Evolutionary conservation across 23 tunicate genomes (phyloP).

Genomic region (Clavelina lepadiformis): DNA sequence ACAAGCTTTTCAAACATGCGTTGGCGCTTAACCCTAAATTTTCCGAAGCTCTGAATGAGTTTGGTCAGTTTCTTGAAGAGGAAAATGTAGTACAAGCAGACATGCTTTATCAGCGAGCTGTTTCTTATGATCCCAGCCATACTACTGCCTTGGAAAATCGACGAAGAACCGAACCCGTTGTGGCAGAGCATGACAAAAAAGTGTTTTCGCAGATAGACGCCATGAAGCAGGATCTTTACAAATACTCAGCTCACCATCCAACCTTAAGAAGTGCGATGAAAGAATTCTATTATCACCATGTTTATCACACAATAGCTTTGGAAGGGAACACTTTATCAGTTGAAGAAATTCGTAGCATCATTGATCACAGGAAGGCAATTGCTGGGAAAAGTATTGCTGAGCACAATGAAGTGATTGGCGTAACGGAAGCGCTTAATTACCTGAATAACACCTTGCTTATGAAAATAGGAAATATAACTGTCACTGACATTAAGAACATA

Average conservation of each 20-base stretch:
- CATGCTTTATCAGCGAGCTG: slow-evolving; percentile 74
- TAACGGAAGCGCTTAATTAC: slow-evolving; percentile 79
- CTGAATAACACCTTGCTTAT: slow-evolving; percentile 88
- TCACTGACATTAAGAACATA: slow-evolving; percentile 65
- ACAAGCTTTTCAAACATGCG: slow-evolving; percentile 79
- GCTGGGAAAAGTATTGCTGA: slow-evolving; percentile 78
- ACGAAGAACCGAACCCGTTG: slow-evolving; percentile 75
- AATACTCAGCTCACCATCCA: slow-evolving; percentile 80
- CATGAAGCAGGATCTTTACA: slow-evolving; percentile 71
- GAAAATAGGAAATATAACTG: slow-evolving; percentile 61
- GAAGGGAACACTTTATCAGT: slow-evolving; percentile 84
- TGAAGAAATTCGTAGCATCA: slow-evolving; percentile 59
- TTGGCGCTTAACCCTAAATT: slow-evolving; percentile 62
- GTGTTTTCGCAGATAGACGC: slow-evolving; percentile 57
- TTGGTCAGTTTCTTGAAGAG: slow-evolving; percentile 86
- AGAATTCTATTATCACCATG: slow-evolving; percentile 87
- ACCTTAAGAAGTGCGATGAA: slow-evolving; percentile 75
- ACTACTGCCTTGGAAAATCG: slow-evolving; percentile 73
- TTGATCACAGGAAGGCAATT: slow-evolving; percentile 51
- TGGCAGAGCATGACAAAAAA: slow-evolving; percentile 66
- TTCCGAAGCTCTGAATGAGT: slow-evolving; percentile 63
- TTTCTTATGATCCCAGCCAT: slow-evolving; percentile 64
- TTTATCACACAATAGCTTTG: slow-evolving; percentile 89
- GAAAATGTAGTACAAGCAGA: slow-evolving; percentile 89
- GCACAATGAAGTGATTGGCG: slow-evolving; percentile 91